Evolutionary conservation across 2,797 vertebrate genomes (phyloP).

Genomic region (Myripristis murdjan): DNA sequence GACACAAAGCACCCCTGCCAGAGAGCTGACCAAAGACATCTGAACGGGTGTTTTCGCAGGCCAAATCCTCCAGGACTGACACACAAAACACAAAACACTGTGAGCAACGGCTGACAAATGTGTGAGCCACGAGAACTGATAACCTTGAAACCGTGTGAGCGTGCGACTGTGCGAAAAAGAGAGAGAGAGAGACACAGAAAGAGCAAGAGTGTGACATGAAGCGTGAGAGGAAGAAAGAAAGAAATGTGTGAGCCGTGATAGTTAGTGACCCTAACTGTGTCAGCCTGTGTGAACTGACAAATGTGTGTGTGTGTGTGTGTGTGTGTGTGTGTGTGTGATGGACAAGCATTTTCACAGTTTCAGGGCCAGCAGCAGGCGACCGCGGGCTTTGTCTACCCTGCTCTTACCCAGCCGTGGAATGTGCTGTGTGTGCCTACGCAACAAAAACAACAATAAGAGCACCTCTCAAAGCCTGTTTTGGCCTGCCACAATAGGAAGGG

Average conservation of each 20-base stretch:
- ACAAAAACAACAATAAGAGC: slow-evolving; percentile 41
- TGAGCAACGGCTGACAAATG: slow-evolving; percentile 29
- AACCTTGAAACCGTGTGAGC: slow-evolving; percentile 44
- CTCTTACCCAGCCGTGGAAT: slow-evolving; percentile 55
- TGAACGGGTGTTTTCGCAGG: slow-evolving; percentile 32
- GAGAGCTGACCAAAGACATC: background rate
- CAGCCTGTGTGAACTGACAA: background rate
- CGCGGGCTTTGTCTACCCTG: slow-evolving; percentile 29
- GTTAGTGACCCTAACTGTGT: background rate
- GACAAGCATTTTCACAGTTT: slow-evolving; percentile 44
- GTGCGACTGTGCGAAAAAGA: slow-evolving; percentile 9
- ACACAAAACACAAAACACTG: slow-evolving; percentile 49
- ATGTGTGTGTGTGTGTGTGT: slow-evolving; percentile 1
- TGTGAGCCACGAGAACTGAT: slow-evolving; percentile 47
- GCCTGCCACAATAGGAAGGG: background rate
- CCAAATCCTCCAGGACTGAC: slow-evolving; percentile 25
- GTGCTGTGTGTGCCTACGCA: slow-evolving; percentile 46
- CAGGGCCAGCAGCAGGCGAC: slow-evolving; percentile 13
- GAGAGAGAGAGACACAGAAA: background rate
- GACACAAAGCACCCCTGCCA: background rate
- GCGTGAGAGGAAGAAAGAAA: too few relatives aligned
- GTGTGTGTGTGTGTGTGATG: slow-evolving; percentile 1
- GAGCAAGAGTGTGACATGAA: background rate
- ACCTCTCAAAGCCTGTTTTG: slow-evolving; percentile 14
- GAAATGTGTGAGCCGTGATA: background rate